phyloP scores from a whole-genome alignment of 2,888 invertebrate genomes.

The Scaptomyza reducta region DNA sequence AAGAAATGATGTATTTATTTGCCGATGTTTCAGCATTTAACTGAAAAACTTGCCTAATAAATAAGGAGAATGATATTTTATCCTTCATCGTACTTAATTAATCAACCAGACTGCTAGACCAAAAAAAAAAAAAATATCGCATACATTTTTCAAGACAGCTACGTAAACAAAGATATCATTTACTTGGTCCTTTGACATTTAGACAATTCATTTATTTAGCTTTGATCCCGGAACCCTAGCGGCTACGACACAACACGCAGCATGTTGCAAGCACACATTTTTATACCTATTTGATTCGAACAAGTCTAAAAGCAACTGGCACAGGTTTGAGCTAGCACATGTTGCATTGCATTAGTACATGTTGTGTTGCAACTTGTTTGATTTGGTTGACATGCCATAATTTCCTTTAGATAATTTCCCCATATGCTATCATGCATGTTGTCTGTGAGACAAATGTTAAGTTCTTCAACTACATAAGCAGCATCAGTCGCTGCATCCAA shows the following conservation, averaged over 20 bases:
- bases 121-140: slow-evolving; percentile 5
- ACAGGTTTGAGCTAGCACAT: slow-evolving; percentile 1
- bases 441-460: slow-evolving; percentile 10
- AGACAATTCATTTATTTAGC: slow-evolving; percentile 1
- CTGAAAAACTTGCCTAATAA: background rate
- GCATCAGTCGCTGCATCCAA: slow-evolving; percentile 5
- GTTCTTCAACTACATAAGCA: slow-evolving; percentile 21
- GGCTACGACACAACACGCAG: background rate
- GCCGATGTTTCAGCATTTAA: background rate
- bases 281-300: background rate
- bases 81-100: background rate
- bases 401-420: slow-evolving; percentile 12
- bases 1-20: background rate
- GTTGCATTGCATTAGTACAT: background rate
- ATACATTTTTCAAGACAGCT: slow-evolving; percentile 28
- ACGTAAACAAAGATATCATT: slow-evolving; percentile 59
- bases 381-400: background rate
- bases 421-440: background rate
- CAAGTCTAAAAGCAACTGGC: background rate
- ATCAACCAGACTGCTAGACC: background rate
- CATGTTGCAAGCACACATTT: background rate
- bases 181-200: slow-evolving; percentile 18
- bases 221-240: background rate
- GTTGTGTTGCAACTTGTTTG: slow-evolving; percentile 14
- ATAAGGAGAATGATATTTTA: background rate